Evolutionary conservation across 2,797 vertebrate species (phyloP), one percentile per base, ranked within the genome.

Genomic region (Mus spretus): DNA sequence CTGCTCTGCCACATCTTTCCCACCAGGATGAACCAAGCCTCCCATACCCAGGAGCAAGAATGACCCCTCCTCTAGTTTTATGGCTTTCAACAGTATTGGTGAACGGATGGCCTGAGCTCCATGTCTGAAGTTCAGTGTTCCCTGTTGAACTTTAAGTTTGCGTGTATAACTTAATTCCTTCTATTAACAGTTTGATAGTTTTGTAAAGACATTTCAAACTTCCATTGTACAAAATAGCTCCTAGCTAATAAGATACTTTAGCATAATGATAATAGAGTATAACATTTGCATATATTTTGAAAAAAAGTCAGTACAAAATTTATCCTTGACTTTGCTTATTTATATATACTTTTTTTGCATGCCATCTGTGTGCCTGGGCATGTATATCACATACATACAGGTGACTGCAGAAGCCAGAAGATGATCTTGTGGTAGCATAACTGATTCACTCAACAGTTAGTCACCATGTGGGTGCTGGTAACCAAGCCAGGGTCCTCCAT

Each of bases 211-310:
- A 22, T 85, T 50, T 87, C 65, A 59, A 79, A 85, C 22, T 88
- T 77, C 47, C 40, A 50, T 57, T 59, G 0, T 37, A 65, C 4
- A 65, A 87, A 89, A 44, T 37, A 86, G 47, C 26, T 20, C 87
- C 89, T 75, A 34, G 79, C 78, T 92, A 90, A 57, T 96, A 55
- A 96, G 93, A 80, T 72, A 31, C 15, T 89, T 7, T 15, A 63
- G n/a, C 55, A 79, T 6, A 72, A 80, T 79, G 28, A 89, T 14
- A 61, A 87, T 83, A 61, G 17, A 61, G 24, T 8, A 28, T 84
- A 80, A 22, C 4, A 55, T 89, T 61, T 91, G 31, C 55, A 74
- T 79, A 19, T 80, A 19, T 85, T 70, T 84, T 59, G 26, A 37
- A 55, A 55, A 44, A 44, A 84, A 84, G 22, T 6, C 14, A 34